Base-by-base conservation (phyloP, 2,113 vertebrate species). In the Seriola rivoliana region DNA sequence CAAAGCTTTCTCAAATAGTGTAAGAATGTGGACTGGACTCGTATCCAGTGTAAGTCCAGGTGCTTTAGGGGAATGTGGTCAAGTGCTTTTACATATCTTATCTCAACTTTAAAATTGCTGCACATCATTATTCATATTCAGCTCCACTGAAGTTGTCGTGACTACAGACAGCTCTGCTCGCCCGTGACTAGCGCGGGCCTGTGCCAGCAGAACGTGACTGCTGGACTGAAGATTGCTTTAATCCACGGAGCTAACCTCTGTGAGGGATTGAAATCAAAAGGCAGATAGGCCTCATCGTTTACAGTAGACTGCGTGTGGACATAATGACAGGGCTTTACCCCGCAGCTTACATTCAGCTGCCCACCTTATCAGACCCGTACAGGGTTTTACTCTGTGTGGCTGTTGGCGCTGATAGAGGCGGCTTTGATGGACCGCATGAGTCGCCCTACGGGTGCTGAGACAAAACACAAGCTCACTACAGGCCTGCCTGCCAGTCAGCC, bases 261-360 rank as follows among this genome's bases (percentile, higher is more conserved):
- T 38, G 55, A 64, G 67, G 71, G 75, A 54, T 46, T 70, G 66
- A 65, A 85, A 78, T 87, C 62, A 36, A 66, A 76, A 23, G 66
- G 71, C 60, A 81, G 70, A 83, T 60, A 67, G 54, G 57, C 36
- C 68, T 78, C 69, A 78, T 79, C 12, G 25, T 71, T 84, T 68
- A 77, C 74, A 75, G 38, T 14, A 54, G 74, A 54, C 67, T 80
- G 40, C 59, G 46, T 74, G 32, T 42, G 65, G 59, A 58, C 23
- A 72, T 68, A 68, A 72, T 75, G 80, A 78, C 1, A 4, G 29
- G 58, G 48, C 50, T 81, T 78, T 54, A 57, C 29, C 59, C 40
- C 1, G 10, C 63, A 57, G 80, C 80, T 88, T 78, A 80, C 48
- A 67, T 58, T 82, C 32, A 62, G 59, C 68, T 8, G 5, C 9